Percentiles rank a stretch among this genome's conserved stretches.
phyloP scores from a whole-genome alignment of 2,113 vertebrate genomes.

The Saiga tatarica region DNA sequence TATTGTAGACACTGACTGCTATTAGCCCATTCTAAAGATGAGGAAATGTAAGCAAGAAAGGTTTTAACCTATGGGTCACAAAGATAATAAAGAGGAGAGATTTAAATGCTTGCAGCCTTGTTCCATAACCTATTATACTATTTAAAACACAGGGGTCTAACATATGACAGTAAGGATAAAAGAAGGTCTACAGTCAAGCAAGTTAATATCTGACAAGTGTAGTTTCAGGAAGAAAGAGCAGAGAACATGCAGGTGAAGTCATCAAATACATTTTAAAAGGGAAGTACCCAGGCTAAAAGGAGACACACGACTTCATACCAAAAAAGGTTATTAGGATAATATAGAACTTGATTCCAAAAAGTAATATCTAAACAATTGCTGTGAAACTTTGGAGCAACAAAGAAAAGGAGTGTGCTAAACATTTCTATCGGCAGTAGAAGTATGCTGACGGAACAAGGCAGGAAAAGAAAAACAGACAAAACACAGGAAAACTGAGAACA shows the following conservation, averaged over 20 bases:
- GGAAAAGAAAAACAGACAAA: neutral
- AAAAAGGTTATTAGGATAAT: neutral
- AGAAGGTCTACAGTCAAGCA: neutral
- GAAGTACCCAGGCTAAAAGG: neutral
- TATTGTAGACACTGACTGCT: neutral
- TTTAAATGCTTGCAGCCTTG: neutral
- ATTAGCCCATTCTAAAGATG: neutral
- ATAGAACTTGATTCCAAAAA: neutral
- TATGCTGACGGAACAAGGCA: neutral
- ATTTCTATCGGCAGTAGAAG: neutral
- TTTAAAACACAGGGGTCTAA: neutral
- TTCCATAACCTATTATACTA: neutral
- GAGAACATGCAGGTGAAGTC: neutral
- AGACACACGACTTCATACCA: neutral
- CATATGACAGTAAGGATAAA: neutral
- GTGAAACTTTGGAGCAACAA: neutral
- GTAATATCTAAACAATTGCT: too few species aligned
- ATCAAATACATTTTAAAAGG: neutral
- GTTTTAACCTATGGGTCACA: neutral
- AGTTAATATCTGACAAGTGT: neutral
- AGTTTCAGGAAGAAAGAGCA: neutral
- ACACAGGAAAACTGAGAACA: neutral
- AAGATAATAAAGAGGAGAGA: neutral
- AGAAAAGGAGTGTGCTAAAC: neutral
- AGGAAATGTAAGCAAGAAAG: neutral